Percentiles rank a stretch among this genome's conserved stretches.
Evolutionary conservation across 2,888 invertebrate genomes (phyloP).

Genomic region (Caenorhabditis afra): DNA sequence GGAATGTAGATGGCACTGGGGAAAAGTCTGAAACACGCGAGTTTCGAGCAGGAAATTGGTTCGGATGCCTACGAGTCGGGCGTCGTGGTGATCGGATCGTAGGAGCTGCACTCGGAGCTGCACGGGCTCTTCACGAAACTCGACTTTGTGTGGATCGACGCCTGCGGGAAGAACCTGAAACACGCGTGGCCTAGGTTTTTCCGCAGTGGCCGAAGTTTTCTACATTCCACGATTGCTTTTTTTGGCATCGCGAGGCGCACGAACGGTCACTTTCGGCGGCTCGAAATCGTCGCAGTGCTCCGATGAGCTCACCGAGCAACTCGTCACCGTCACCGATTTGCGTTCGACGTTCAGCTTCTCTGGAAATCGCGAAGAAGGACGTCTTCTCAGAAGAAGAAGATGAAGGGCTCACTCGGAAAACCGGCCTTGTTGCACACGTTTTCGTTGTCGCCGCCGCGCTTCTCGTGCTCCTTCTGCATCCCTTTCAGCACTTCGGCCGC

Average conservation of each 20-base stretch:
- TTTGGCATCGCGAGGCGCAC: conserved; percentile 16
- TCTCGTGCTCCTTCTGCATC: background rate
- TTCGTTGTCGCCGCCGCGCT: too few relatives aligned
- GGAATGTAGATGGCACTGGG: conserved; percentile 44
- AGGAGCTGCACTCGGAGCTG: background rate
- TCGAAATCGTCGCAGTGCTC: background rate
- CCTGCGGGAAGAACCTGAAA: conserved; percentile 29
- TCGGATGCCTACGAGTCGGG: conserved; percentile 11
- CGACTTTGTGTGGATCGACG: background rate
- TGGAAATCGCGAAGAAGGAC: background rate
- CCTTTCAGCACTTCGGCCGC: conserved; percentile 29
- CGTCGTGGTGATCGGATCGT: conserved; percentile 4
- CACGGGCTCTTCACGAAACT: background rate
- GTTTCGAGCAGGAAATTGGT: background rate
- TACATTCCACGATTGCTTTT: conserved; percentile 12
- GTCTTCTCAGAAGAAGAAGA: background rate
- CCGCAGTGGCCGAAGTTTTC: too few relatives aligned
- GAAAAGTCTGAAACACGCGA: background rate
- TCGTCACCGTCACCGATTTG: conserved; percentile 10
- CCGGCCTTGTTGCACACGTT: background rate
- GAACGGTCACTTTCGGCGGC: conserved; percentile 24
- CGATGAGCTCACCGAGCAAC: conserved; percentile 6
- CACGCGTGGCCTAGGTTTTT: too few relatives aligned
- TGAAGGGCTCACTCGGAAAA: background rate
- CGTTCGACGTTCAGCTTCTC: background rate